Conservation (phyloP, 2,888 invertebrate genomes). For the Palloptera scutellata region DNA sequence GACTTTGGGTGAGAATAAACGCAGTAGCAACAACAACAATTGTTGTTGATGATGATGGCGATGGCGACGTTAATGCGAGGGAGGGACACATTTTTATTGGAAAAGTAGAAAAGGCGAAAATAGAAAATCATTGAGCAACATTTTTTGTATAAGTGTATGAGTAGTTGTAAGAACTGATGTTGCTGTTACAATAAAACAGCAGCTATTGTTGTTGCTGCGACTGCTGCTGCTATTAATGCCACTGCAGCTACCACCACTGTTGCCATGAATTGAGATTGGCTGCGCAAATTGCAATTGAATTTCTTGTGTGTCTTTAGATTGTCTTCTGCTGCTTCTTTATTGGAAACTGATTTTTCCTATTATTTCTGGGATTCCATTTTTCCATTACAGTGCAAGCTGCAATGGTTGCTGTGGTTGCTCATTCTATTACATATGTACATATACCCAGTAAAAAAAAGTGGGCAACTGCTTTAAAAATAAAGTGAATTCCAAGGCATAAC, state of each 20-base stretch:
- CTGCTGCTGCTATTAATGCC: neutral
- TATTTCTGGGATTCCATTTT: no score
- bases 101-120: neutral
- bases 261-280: conserved; percentile 29
- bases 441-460: no score
- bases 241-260: no score
- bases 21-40: conserved; percentile 11
- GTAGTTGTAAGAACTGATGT: neutral
- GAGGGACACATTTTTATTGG: neutral
- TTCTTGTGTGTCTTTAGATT: conserved; percentile 26
- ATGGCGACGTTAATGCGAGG: conserved; percentile 33
- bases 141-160: neutral
- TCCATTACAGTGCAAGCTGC: no score
- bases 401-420: no score
- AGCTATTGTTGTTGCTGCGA: neutral
- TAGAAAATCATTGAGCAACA: neutral
- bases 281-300: conserved; percentile 36
- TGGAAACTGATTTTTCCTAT: no score
- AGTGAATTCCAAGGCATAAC: no score
- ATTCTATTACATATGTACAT: no score
- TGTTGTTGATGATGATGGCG: conserved; percentile 29
- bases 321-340: no score
- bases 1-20: conserved; percentile 18
- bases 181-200: neutral
- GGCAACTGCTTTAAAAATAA: no score